Evolutionary conservation across 2,888 invertebrate species (phyloP).

Genomic region (Harpalus rubripes): DNA sequence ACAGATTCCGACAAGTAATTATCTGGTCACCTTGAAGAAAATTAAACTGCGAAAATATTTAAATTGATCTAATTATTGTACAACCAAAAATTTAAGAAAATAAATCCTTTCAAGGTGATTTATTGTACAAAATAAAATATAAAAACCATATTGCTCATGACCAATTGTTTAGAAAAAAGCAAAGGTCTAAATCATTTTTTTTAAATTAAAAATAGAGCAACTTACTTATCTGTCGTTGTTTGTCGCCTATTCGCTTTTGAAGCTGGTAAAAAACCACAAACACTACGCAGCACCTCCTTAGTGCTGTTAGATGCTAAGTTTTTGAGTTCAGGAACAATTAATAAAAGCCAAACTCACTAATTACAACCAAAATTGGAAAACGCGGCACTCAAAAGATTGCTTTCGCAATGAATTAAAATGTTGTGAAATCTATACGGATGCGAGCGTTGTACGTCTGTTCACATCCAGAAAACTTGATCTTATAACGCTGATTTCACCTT

Average conservation of each 20-base stretch:
- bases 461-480: slow-evolving; percentile 27
- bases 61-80: not conserved
- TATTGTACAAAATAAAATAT: slow-evolving; percentile 9
- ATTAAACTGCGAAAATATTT: slow-evolving; percentile 7
- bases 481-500: slow-evolving; percentile 30
- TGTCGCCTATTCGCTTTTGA: slow-evolving; percentile 13
- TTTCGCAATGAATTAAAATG: slow-evolving; percentile 59
- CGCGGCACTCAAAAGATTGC: slow-evolving; percentile 26
- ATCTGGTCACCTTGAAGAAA: slow-evolving; percentile 27
- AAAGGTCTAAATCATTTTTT: no score
- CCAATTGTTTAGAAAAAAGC: no score
- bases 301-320: slow-evolving; percentile 46
- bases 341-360: slow-evolving; percentile 47
- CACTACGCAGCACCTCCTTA: slow-evolving; percentile 43
- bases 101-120: not conserved
- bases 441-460: slow-evolving; percentile 31
- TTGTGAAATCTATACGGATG: slow-evolving; percentile 56
- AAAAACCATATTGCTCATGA: no score
- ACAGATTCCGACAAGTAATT: slow-evolving; percentile 33
- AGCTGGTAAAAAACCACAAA: slow-evolving; percentile 52
- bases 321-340: slow-evolving; percentile 44
- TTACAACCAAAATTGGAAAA: slow-evolving; percentile 39
- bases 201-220: no score
- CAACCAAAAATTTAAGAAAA: not conserved
- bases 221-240: slow-evolving; percentile 59